Conservation (phyloP, 2,113 vertebrate species). For the Siniperca knerii region DNA sequence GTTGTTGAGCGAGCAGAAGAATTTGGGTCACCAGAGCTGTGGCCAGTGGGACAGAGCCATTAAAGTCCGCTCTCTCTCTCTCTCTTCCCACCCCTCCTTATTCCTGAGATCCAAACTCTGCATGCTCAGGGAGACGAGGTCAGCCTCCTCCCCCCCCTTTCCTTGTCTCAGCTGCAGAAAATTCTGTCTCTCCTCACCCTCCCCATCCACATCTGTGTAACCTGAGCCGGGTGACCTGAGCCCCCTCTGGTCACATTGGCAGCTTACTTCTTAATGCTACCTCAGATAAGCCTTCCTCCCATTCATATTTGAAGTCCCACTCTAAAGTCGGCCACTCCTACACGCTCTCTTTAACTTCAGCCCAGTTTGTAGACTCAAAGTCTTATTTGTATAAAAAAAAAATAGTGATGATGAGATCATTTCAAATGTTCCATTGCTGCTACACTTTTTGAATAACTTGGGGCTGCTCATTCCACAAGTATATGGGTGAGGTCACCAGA, state of each 20-base stretch:
- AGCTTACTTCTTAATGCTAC: slow-evolving; percentile 33
- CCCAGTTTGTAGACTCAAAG: not conserved
- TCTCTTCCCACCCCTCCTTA: slow-evolving; percentile 36
- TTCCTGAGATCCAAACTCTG: slow-evolving; percentile 55
- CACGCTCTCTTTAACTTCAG: not conserved
- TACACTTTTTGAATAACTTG: not conserved
- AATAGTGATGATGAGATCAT: not conserved
- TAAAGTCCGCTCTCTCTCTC: slow-evolving; percentile 17
- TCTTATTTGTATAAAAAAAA: not conserved
- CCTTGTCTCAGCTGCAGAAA: slow-evolving; percentile 58
- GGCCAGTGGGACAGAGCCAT: slow-evolving; percentile 59
- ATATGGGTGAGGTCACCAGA: not conserved
- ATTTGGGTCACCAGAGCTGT: slow-evolving; percentile 67
- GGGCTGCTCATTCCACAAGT: not conserved
- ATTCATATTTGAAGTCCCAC: slow-evolving; percentile 30
- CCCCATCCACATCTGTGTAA: slow-evolving; percentile 64
- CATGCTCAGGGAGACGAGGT: slow-evolving; percentile 57
- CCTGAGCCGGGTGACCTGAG: slow-evolving; percentile 36
- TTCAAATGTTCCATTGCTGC: not conserved
- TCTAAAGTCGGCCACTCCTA: not conserved
- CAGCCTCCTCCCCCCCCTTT: slow-evolving; percentile 12
- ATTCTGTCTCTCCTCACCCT: slow-evolving; percentile 33
- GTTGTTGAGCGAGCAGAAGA: slow-evolving; percentile 33
- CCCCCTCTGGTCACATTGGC: slow-evolving; percentile 32
- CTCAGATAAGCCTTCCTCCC: slow-evolving; percentile 54